phyloP scores from a whole-genome alignment of 2,888 invertebrate species.

The Heliconius erato region DNA sequence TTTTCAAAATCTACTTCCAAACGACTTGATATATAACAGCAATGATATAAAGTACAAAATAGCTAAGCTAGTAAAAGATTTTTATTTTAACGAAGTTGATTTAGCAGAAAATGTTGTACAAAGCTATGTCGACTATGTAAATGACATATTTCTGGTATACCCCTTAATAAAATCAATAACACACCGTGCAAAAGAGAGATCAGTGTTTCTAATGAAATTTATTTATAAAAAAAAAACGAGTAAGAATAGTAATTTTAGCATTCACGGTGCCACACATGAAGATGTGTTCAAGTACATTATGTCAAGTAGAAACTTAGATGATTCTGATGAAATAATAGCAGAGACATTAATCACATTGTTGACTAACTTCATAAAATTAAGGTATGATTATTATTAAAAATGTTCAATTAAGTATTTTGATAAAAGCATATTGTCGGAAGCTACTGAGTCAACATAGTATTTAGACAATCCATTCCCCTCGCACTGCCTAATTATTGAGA shows the following conservation, averaged over 20 bases:
- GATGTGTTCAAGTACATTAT: conserved; percentile 65
- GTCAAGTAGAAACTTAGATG: conserved; percentile 51
- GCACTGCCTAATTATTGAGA: too few relatives aligned
- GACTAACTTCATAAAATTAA: conserved; percentile 71
- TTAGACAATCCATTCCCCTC: too few relatives aligned
- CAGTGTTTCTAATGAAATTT: conserved; percentile 72
- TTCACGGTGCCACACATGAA: conserved; percentile 49
- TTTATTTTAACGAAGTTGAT: conserved; percentile 66
- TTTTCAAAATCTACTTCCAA: conserved; percentile 70
- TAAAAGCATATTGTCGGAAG: too few relatives aligned
- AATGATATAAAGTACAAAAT: conserved; percentile 60
- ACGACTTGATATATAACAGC: conserved; percentile 67
- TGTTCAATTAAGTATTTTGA: too few relatives aligned
- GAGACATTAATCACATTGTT: conserved; percentile 64
- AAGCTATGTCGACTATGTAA: conserved; percentile 67
- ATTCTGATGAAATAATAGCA: conserved; percentile 56
- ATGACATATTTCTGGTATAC: conserved; percentile 70
- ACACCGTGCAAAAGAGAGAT: conserved; percentile 65
- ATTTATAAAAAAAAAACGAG: conserved; percentile 46
- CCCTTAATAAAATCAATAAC: conserved; percentile 69
- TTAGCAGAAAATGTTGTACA: conserved; percentile 52
- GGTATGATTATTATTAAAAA: conserved; percentile 58
- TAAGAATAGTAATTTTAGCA: conserved; percentile 28
- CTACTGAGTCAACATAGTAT: too few relatives aligned
- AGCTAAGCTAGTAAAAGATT: conserved; percentile 67